Evolutionary conservation across 23 tunicate genomes (phyloP).

Genomic region (Styela plicata): DNA sequence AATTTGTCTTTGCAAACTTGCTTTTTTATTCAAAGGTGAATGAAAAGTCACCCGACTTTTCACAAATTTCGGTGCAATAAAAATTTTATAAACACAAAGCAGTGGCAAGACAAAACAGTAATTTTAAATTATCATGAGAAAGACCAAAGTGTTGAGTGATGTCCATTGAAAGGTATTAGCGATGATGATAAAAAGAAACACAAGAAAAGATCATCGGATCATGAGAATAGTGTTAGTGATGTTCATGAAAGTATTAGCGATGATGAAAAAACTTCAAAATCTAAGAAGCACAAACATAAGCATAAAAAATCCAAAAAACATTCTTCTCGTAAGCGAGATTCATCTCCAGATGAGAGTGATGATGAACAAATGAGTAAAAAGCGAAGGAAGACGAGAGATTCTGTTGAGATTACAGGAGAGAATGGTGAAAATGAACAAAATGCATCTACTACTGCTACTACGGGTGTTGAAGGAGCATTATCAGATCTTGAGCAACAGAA

Average conservation of each 20-base stretch:
- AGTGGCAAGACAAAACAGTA: too few species aligned
- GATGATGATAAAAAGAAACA: slow-evolving; percentile 43
- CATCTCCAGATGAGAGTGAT: slow-evolving; percentile 18
- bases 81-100: too few species aligned
- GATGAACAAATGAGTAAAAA: slow-evolving; percentile 7
- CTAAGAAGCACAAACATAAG: slow-evolving; percentile 57
- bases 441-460: neutral
- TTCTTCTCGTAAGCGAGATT: slow-evolving; percentile 14
- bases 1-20: too few species aligned
- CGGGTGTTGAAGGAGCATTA: slow-evolving; percentile 25
- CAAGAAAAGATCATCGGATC: slow-evolving; percentile 24
- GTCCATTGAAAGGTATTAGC: too few species aligned
- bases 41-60: too few species aligned
- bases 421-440: slow-evolving; percentile 1
- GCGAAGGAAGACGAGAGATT: slow-evolving; percentile 1
- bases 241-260: slow-evolving; percentile 5
- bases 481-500: slow-evolving; percentile 66
- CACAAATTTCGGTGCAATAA: too few species aligned
- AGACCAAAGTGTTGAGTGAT: too few species aligned
- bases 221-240: neutral
- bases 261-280: slow-evolving; percentile 34
- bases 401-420: slow-evolving; percentile 6
- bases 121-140: too few species aligned
- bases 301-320: slow-evolving; percentile 47
- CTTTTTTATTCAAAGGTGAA: too few species aligned